These are phyloP conservation scores for Vollenhovia emeryi DNA, from an alignment of 1,140 invertebrate genomes.

Conservation along the genomic window DNA sequence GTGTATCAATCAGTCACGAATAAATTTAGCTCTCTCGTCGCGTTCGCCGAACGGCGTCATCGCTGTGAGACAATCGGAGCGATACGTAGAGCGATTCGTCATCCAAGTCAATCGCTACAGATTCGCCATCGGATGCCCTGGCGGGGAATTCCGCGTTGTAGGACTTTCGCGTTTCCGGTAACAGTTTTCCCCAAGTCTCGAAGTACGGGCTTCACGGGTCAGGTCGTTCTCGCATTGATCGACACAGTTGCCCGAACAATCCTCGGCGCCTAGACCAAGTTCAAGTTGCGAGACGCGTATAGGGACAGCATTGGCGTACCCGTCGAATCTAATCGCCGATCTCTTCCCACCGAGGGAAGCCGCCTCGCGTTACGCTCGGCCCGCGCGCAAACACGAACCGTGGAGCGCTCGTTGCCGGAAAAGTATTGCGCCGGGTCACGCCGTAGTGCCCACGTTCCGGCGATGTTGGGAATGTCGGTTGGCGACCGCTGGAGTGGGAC, in stretches of 20 bases:
- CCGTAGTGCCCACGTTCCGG: conserved; percentile 75
- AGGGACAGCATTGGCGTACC: neutral
- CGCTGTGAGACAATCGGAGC: neutral
- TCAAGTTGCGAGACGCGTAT: neutral
- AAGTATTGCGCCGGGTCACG: conserved; percentile 76
- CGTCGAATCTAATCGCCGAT: neutral
- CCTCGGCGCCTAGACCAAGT: neutral
- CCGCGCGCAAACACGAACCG: conserved; percentile 38
- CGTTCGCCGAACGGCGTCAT: neutral
- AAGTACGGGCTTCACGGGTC: too few species aligned
- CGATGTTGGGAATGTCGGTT: conserved; percentile 53
- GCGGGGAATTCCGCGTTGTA: neutral
- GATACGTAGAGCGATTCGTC: neutral
- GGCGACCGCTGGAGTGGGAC: conserved; percentile 1
- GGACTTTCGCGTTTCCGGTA: neutral
- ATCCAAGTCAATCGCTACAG: neutral
- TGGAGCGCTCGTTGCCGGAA: conserved; percentile 51
- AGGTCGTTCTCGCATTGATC: neutral
- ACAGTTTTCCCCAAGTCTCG: neutral
- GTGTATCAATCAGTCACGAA: too few species aligned
- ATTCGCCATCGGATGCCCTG: neutral
- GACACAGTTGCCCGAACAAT: too few species aligned
- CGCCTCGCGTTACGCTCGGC: conserved; percentile 8
- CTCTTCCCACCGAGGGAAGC: neutral
- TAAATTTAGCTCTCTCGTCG: neutral